phyloP scores from a whole-genome alignment of 1,140 invertebrate genomes.

The Heliconius melpomene region DNA sequence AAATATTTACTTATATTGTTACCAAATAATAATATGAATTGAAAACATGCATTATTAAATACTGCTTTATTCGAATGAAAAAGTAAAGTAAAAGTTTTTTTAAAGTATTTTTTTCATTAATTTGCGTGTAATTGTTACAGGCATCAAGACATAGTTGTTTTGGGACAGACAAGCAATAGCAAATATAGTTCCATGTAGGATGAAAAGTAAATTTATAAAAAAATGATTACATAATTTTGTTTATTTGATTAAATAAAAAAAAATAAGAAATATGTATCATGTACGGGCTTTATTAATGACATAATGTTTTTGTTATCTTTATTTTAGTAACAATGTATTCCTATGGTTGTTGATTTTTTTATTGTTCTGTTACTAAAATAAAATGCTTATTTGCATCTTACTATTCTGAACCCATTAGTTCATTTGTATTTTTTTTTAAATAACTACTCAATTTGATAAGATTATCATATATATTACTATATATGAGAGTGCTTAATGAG shows the following conservation, averaged over 20 bases:
- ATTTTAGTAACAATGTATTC: background rate
- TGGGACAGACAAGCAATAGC: constrained; percentile 53
- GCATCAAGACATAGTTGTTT: constrained; percentile 68
- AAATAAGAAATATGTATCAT: background rate
- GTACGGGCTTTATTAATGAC: background rate
- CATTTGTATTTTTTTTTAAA: too few species aligned
- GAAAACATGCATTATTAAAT: background rate
- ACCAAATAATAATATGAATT: background rate
- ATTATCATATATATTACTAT: too few species aligned
- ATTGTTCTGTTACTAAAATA: background rate
- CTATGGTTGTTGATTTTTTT: background rate
- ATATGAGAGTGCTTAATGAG: too few species aligned
- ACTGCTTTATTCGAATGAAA: background rate
- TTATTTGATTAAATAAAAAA: background rate
- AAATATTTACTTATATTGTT: background rate
- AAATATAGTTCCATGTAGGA: constrained; percentile 43
- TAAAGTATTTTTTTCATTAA: background rate
- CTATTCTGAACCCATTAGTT: too few species aligned
- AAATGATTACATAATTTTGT: background rate
- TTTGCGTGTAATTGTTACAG: constrained; percentile 50
- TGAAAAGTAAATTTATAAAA: background rate
- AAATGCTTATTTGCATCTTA: too few species aligned
- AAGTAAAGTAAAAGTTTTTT: too few species aligned
- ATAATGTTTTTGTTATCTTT: background rate
- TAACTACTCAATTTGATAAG: too few species aligned